Conservation (phyloP, 2,113 vertebrate species). For the Macheiramphus alcinus region DNA sequence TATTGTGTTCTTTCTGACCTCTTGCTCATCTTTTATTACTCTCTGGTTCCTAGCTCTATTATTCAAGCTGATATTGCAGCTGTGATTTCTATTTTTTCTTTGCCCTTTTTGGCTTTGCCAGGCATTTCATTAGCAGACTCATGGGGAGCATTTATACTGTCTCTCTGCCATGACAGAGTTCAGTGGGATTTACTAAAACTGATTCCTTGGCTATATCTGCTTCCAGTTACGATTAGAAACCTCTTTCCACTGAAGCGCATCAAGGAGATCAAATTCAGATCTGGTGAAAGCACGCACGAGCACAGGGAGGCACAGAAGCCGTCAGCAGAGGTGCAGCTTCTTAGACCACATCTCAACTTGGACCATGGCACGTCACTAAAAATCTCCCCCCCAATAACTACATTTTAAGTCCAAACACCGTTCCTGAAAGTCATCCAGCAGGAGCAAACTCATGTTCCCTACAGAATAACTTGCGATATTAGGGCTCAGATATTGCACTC, state of each 20-base stretch:
- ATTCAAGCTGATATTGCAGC: constrained; percentile 67
- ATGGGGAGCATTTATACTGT: constrained; percentile 50
- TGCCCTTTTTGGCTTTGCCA: constrained; percentile 68
- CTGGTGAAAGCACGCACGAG: background rate
- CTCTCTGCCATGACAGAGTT: constrained; percentile 34
- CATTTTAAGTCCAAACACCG: background rate
- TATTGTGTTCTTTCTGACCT: constrained; percentile 62
- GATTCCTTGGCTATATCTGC: constrained; percentile 39
- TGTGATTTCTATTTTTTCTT: constrained; percentile 69
- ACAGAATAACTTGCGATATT: background rate
- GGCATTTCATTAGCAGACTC: constrained; percentile 61
- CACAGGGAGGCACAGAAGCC: background rate
- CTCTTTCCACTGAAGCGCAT: background rate
- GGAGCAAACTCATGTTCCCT: background rate
- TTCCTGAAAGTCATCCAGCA: background rate
- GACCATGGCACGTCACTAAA: background rate
- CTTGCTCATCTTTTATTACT: constrained; percentile 65
- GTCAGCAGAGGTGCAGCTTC: background rate
- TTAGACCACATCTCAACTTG: background rate
- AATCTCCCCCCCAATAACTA: background rate
- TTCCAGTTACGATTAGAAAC: constrained; percentile 49
- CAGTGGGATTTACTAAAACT: constrained; percentile 56
- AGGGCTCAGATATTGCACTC: background rate
- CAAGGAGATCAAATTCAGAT: background rate
- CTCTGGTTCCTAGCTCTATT: background rate